phyloP scores from a whole-genome alignment of 1,140 invertebrate species.

The Mycetomoellerius zeteki region DNA sequence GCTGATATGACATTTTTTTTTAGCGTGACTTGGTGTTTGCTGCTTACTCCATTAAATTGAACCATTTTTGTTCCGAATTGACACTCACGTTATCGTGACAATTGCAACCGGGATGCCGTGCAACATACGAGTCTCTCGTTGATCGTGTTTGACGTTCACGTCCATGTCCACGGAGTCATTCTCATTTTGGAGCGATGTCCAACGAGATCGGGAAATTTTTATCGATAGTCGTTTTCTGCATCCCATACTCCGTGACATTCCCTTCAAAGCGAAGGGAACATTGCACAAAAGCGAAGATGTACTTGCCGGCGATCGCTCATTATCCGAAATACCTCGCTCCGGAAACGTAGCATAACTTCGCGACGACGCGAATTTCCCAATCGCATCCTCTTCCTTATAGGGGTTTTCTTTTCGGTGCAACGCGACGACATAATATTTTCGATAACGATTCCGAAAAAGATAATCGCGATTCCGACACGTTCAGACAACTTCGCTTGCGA shows the following conservation, averaged over 20 bases:
- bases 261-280: not conserved
- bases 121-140: slow-evolving; percentile 6
- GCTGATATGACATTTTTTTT: too few species aligned
- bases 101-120: not conserved
- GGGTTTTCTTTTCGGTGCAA: too few species aligned
- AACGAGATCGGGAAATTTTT: slow-evolving; percentile 23
- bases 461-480: too few species aligned
- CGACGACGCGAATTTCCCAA: not conserved
- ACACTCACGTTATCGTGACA: slow-evolving; percentile 12
- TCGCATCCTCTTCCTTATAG: not conserved
- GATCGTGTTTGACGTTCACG: slow-evolving; percentile 25
- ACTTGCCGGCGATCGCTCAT: not conserved
- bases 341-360: not conserved
- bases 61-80: slow-evolving; percentile 25
- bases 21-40: too few species aligned
- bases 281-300: not conserved
- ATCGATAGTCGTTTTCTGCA: not conserved
- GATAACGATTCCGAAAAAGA: too few species aligned
- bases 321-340: not conserved
- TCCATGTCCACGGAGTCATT: slow-evolving; percentile 1
- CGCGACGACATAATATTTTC: too few species aligned
- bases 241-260: not conserved
- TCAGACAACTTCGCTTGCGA: too few species aligned
- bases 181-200: slow-evolving; percentile 33
- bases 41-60: slow-evolving; percentile 23